A percentile compares a stretch with the other conserved stretches of the same genome.
Evolutionary conservation across 2,888 invertebrate genomes (phyloP).

Genomic region (Geotrupes spiniger): DNA sequence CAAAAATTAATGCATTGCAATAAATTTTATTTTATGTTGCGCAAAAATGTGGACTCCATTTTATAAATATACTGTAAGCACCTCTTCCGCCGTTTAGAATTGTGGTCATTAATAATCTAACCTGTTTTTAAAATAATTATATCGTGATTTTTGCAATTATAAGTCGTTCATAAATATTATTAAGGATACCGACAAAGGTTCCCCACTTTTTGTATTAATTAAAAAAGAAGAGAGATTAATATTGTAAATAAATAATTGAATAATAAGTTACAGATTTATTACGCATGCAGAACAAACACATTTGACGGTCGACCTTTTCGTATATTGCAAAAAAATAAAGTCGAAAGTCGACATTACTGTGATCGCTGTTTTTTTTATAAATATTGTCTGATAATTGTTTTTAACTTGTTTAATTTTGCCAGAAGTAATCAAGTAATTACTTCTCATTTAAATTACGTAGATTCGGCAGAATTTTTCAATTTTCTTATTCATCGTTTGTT

Average conservation of each 20-base stretch:
- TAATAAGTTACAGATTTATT: not conserved
- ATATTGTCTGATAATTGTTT: too few relatives aligned
- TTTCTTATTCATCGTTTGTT: too few relatives aligned
- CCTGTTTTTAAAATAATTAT: constrained; percentile 12
- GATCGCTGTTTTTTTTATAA: too few relatives aligned
- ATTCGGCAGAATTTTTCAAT: too few relatives aligned
- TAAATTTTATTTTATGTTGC: not conserved
- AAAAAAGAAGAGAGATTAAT: constrained; percentile 11
- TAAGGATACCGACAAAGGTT: constrained; percentile 16
- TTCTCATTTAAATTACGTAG: too few relatives aligned
- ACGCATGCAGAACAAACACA: not conserved
- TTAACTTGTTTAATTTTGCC: too few relatives aligned
- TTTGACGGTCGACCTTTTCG: not conserved
- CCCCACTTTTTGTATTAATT: constrained; percentile 10
- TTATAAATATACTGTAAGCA: not conserved
- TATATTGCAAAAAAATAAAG: too few relatives aligned
- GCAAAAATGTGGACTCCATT: not conserved
- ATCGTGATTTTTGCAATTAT: constrained; percentile 16
- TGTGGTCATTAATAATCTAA: constrained; percentile 9
- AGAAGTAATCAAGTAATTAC: too few relatives aligned
- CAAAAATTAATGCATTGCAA: too few relatives aligned
- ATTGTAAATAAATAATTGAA: not conserved
- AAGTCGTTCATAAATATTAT: constrained; percentile 12
- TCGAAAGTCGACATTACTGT: too few relatives aligned
- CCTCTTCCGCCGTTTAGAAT: too few relatives aligned